Conservation (phyloP, 92 coral and sea anemone genomes). For the Galaxea fascicularis region DNA sequence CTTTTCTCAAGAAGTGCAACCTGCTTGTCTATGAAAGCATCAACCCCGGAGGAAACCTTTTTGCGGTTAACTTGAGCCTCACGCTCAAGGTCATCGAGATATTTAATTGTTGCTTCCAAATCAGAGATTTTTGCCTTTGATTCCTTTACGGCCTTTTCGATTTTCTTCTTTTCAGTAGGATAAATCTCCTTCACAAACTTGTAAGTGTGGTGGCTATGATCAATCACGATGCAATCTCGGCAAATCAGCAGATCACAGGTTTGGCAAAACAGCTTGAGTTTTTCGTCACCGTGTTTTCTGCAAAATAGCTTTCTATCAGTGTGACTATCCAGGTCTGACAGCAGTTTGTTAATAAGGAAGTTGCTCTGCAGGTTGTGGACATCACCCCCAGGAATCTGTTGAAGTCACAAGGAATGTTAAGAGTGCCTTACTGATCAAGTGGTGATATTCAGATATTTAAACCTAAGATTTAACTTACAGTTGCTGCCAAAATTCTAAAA, state of each 20-base stretch:
- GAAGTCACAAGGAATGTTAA: not conserved
- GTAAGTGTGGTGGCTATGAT: constrained; percentile 1
- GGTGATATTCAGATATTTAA: no score
- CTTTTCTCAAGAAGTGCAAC: not conserved
- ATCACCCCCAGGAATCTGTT: not conserved
- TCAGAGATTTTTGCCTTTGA: not conserved
- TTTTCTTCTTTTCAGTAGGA: not conserved
- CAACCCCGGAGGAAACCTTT: not conserved
- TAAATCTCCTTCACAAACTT: not conserved
- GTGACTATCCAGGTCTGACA: not conserved
- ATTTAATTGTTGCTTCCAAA: not conserved
- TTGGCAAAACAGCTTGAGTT: not conserved
- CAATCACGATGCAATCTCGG: not conserved
- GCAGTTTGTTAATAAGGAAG: not conserved
- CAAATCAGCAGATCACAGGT: constrained; percentile 14
- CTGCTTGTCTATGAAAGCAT: not conserved
- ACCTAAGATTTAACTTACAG: not conserved
- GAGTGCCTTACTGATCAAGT: no score
- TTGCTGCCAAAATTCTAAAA: no score
- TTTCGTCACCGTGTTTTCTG: not conserved
- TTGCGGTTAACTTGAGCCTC: not conserved
- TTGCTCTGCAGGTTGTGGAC: not conserved
- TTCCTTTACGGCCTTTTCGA: not conserved
- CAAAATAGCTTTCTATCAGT: not conserved
- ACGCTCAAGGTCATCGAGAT: not conserved